Conservation (phyloP, 2,888 invertebrate species). For the Eupithecia inturbata region DNA sequence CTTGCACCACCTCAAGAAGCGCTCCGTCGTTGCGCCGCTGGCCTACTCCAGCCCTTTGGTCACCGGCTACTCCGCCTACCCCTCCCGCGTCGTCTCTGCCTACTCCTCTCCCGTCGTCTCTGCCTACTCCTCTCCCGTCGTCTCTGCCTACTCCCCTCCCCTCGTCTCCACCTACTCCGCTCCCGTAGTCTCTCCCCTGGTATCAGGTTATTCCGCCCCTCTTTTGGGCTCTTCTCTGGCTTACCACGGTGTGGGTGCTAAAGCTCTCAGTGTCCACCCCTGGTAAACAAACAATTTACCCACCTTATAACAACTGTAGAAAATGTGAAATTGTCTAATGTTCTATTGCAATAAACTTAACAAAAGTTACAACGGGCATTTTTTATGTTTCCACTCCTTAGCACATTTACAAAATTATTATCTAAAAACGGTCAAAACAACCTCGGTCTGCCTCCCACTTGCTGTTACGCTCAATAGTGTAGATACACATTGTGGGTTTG, state of each 20-base stretch:
- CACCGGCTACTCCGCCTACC: conserved; percentile 53
- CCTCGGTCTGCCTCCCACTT: neutral
- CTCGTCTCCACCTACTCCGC: conserved; percentile 46
- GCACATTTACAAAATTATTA: neutral
- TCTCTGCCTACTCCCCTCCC: conserved; percentile 53
- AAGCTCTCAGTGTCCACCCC: conserved; percentile 54
- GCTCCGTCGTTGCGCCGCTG: conserved; percentile 57
- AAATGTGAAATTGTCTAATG: neutral
- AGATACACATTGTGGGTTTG: neutral
- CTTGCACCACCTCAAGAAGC: conserved; percentile 73
- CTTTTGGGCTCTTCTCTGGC: conserved; percentile 44
- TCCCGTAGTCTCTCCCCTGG: conserved; percentile 43
- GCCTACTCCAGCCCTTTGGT: conserved; percentile 49
- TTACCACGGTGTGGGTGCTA: conserved; percentile 48
- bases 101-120: conserved; percentile 55
- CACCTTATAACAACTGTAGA: neutral
- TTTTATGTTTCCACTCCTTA: neutral
- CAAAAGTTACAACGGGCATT: conserved; percentile 3
- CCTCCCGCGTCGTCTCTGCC: conserved; percentile 49
- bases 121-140: conserved; percentile 46
- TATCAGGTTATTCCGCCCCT: conserved; percentile 35
- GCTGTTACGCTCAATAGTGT: neutral
- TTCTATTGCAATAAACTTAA: conserved; percentile 6
- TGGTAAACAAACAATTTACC: conserved; percentile 41
- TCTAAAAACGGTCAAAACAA: neutral